Conservation (phyloP, 2,888 invertebrate genomes). For the Drosophila antonietae region DNA sequence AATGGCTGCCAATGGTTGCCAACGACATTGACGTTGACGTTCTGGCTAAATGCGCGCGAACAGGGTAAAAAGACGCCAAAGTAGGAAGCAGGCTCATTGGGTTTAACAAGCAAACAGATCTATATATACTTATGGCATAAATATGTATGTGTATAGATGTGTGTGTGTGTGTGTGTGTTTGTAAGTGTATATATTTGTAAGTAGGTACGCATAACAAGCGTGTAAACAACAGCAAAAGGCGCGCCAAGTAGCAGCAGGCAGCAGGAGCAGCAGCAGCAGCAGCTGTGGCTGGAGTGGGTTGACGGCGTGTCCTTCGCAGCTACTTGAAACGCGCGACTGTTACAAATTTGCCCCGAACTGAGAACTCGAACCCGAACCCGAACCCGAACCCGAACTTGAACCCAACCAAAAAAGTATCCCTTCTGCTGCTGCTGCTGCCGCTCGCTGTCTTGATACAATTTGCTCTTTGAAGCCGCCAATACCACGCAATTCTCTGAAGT, state of each 20-base stretch:
- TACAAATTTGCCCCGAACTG: slow-evolving; percentile 39
- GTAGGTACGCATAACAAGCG: slow-evolving; percentile 72
- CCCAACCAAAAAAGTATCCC: slow-evolving; percentile 28
- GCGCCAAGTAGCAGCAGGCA: slow-evolving; percentile 35
- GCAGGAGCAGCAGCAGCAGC: no score
- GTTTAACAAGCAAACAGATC: slow-evolving; percentile 54
- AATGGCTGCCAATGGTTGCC: slow-evolving; percentile 55
- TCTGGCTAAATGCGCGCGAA: slow-evolving; percentile 57
- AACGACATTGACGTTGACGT: slow-evolving; percentile 58
- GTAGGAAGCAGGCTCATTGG: slow-evolving; percentile 12
- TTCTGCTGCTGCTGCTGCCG: slow-evolving; percentile 12
- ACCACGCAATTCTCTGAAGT: slow-evolving; percentile 53
- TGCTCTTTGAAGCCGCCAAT: slow-evolving; percentile 72
- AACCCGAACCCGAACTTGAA: slow-evolving; percentile 34
- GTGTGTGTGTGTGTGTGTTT: slow-evolving; percentile 2
- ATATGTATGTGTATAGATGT: slow-evolving; percentile 8
- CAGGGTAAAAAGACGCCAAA: slow-evolving; percentile 10
- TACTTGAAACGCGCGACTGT: slow-evolving; percentile 74
- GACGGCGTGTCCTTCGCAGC: slow-evolving; percentile 42
- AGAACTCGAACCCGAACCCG: slow-evolving; percentile 29
- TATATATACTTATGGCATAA: slow-evolving; percentile 42
- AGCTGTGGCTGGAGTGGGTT: background rate
- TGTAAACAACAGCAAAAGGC: slow-evolving; percentile 75
- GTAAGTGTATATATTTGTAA: slow-evolving; percentile 43
- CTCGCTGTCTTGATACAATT: slow-evolving; percentile 48